These are phyloP conservation scores for Leptoclinus maculatus DNA, from an alignment of 2,797 vertebrate species.

Conservation along the genomic window DNA sequence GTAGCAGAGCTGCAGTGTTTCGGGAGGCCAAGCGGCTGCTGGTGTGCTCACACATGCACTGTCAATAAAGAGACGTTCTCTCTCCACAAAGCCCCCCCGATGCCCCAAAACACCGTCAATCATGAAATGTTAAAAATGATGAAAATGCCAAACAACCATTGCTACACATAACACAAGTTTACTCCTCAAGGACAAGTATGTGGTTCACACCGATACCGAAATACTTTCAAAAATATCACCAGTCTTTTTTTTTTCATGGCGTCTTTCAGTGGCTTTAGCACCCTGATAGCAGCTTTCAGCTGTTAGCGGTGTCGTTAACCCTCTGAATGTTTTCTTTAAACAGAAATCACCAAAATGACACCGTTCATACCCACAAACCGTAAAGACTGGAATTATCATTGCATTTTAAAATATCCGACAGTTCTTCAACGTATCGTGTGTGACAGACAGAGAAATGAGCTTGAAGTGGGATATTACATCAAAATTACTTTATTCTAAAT, in stretches of 20 bases:
- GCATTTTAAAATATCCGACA: neutral
- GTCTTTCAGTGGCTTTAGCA: too few species aligned
- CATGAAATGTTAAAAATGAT: neutral
- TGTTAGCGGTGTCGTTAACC: neutral
- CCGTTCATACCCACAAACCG: neutral
- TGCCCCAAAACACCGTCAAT: neutral
- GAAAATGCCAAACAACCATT: neutral
- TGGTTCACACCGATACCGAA: neutral
- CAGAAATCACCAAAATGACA: neutral
- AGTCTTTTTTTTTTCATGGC: neutral
- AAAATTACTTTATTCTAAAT: neutral
- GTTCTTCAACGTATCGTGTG: neutral
- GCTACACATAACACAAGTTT: neutral
- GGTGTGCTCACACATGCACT: slow-evolving; percentile 12
- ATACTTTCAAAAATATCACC: neutral
- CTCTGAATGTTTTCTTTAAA: neutral
- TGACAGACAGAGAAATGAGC: neutral
- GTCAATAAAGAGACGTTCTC: slow-evolving; percentile 33
- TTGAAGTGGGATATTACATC: neutral
- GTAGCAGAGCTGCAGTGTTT: slow-evolving; percentile 6
- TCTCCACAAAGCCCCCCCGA: neutral
- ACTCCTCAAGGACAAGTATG: neutral
- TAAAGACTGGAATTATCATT: neutral
- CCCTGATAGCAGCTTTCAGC: neutral
- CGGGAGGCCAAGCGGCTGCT: neutral